phyloP scores from a whole-genome alignment of 1,140 invertebrate species.

The Sycophila sp. region DNA sequence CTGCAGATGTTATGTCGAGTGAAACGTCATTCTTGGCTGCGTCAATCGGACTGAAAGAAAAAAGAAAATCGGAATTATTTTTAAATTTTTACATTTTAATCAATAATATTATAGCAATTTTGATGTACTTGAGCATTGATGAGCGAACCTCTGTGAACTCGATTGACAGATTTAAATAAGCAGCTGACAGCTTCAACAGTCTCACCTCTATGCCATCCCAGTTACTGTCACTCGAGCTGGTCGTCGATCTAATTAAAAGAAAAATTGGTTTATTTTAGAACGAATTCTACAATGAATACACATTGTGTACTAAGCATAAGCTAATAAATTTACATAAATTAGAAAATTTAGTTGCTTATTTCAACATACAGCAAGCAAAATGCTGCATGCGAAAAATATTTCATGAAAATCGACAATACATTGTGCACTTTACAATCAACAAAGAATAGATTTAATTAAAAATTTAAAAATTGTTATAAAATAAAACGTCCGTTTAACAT shows the following conservation, averaged over 20 bases:
- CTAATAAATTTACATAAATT: conserved; percentile 4
- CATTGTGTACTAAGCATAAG: too few relatives aligned
- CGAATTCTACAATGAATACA: too few relatives aligned
- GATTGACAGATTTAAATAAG: conserved; percentile 75
- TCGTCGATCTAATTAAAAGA: neutral
- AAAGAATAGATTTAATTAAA: too few relatives aligned
- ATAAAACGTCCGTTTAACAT: too few relatives aligned
- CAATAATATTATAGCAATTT: too few relatives aligned
- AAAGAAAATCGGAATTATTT: neutral
- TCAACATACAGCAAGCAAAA: conserved; percentile 33
- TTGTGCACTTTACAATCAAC: too few relatives aligned
- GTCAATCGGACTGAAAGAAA: conserved; percentile 65
- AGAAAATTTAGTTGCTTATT: conserved; percentile 13
- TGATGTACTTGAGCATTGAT: conserved; percentile 56
- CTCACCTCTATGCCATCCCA: conserved; percentile 79
- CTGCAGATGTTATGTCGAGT: conserved; percentile 68
- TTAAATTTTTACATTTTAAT: neutral
- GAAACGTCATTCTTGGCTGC: conserved; percentile 67
- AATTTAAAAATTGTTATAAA: too few relatives aligned
- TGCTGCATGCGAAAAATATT: too few relatives aligned
- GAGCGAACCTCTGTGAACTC: conserved; percentile 71
- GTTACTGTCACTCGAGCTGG: conserved; percentile 61
- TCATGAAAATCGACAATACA: too few relatives aligned
- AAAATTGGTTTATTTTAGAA: too few relatives aligned
- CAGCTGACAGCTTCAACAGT: conserved; percentile 69